These are phyloP conservation scores for Amblyjoppa fuscipennis DNA, from an alignment of 2,888 invertebrate genomes.

Conservation along the genomic window DNA sequence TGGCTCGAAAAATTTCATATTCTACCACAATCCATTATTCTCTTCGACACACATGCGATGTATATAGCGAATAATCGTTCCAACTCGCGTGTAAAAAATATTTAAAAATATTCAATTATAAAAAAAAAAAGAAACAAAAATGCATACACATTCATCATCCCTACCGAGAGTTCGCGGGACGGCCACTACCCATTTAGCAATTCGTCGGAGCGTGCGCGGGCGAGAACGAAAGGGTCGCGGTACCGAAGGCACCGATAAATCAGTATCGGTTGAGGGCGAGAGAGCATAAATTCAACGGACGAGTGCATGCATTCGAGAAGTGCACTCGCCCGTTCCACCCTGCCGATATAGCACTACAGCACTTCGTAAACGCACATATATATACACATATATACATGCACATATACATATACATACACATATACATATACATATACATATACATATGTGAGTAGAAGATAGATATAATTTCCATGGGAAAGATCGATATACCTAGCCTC, in stretches of 20 bases:
- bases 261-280: constrained; percentile 44
- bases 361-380: constrained; percentile 30
- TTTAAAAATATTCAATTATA: background rate
- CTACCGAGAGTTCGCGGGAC: background rate
- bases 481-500: constrained; percentile 45
- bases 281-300: constrained; percentile 63
- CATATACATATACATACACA: background rate
- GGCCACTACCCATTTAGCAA: background rate
- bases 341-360: constrained; percentile 26
- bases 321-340: constrained; percentile 46
- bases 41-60: no score
- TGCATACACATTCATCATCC: background rate
- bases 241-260: constrained; percentile 62
- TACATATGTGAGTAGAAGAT: background rate
- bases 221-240: background rate
- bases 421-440: constrained; percentile 1
- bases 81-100: no score
- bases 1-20: no score
- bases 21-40: no score
- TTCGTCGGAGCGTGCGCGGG: background rate
- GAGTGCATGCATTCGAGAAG: constrained; percentile 50
- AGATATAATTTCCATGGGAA: constrained; percentile 43
- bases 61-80: no score
- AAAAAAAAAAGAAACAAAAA: background rate
- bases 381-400: constrained; percentile 7